These are phyloP conservation scores for Pristionchus japonicus DNA, from an alignment of 2,888 invertebrate species.

Conservation along the genomic window DNA sequence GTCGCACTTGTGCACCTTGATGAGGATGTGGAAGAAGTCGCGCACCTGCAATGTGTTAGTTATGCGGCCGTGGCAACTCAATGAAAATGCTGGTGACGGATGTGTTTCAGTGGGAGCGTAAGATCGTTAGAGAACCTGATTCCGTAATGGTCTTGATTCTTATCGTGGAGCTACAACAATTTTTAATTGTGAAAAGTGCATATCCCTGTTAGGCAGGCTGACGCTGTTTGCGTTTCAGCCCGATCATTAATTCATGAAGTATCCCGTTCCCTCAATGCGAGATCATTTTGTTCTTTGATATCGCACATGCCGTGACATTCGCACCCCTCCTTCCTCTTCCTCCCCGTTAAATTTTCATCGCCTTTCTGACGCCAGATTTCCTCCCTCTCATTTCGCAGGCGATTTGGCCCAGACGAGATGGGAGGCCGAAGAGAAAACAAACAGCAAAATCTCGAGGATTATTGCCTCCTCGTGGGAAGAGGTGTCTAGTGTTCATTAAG, in stretches of 20 bases:
- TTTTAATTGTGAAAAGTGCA: too few species aligned
- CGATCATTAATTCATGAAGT: neutral
- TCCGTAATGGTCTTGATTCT: too few species aligned
- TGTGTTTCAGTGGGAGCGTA: neutral
- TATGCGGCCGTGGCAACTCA: too few species aligned
- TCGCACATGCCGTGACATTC: constrained; percentile 15
- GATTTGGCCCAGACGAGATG: neutral
- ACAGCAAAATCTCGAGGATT: neutral
- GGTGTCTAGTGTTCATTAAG: neutral
- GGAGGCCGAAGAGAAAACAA: neutral
- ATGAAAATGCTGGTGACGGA: neutral
- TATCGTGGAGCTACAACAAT: too few species aligned
- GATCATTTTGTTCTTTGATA: neutral
- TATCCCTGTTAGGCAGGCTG: too few species aligned
- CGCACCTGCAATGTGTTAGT: constrained; percentile 56
- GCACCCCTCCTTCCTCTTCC: neutral
- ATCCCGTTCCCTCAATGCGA: neutral
- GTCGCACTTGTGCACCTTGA: constrained; percentile 65
- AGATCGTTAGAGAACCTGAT: neutral
- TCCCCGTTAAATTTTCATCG: constrained; percentile 1
- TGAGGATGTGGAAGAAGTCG: constrained; percentile 63
- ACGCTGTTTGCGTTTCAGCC: neutral
- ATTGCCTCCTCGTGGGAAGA: neutral
- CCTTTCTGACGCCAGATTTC: neutral
- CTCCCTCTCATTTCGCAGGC: neutral